Base-by-base conservation (phyloP, 1,140 invertebrate species). In the Myzus persicae region DNA sequence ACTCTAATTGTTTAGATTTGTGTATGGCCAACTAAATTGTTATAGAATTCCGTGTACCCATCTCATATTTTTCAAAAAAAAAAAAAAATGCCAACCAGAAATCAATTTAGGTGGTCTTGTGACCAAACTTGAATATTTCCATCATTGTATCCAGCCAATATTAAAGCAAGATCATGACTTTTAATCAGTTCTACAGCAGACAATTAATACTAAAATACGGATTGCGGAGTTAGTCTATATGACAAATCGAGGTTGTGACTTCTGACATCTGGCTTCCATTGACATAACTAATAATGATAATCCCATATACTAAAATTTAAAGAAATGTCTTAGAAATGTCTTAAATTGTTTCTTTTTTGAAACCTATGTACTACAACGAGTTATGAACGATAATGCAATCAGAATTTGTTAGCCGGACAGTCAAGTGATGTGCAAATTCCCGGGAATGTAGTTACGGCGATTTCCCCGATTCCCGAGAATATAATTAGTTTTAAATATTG, bases 111-210 rank as follows among this genome's bases (percentile, higher is more conserved):
- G 94, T 11, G 95, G 93, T n/a, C 95, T n/a, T 96, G 95, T 92
- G 95, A 95, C 96, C 96, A 98, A 22, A 98, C 95, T 94, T 97
- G 96, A 36, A 98, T 96, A 88, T 97, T 96, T 51, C 98, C 98
- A 95, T 98, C 97, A 95, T 98, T 97, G 94, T 96, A 96, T 91
- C 97, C 97, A 26, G 95, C 96, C 67, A 97, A 96, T 95, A 98
- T 96, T 93, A 98, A 95, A 46, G 97, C 96, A 93, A 97, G 96
- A 95, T 98, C 97, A 95, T 99, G 98, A 91, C 97, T 96, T 95
- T 99, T 99, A n/a, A 99, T 95, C 95, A 98, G 98, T 94, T 98
- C 97, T 54, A 99, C 95, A 59, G 97, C 96, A 20, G 98, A 97
- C 67, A 99, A 97, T 88, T 97, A 96, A 44, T n/a, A n/a, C n/a